phyloP scores from a whole-genome alignment of 2,113 vertebrate genomes.

The Gymnorhina tibicen region DNA sequence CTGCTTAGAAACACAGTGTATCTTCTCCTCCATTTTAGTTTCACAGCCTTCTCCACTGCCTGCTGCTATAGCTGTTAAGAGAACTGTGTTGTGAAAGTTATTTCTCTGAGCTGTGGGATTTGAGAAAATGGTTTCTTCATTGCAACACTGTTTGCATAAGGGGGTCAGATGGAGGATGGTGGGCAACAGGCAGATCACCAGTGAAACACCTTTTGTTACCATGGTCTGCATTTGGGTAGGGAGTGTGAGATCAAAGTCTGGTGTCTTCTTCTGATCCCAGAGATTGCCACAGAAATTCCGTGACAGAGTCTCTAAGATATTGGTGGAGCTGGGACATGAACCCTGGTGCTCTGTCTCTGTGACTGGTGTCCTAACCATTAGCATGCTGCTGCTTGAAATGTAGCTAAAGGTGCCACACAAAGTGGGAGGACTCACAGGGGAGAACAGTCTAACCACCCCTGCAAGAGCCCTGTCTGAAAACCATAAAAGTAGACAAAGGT shows the following conservation, averaged over 20 bases:
- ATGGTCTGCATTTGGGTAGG: neutral
- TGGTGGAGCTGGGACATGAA: accelerated
- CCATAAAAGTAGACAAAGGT: neutral
- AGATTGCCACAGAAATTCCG: neutral
- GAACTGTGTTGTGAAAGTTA: neutral
- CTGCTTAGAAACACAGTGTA: neutral
- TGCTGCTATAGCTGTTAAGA: neutral
- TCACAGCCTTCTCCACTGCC: neutral
- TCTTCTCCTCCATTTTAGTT: neutral
- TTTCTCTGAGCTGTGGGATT: neutral
- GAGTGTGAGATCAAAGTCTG: accelerated
- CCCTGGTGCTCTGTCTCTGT: accelerated
- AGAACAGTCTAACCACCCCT: neutral
- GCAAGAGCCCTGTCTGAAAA: neutral
- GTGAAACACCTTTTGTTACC: neutral
- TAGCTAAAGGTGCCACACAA: neutral
- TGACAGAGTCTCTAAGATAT: neutral
- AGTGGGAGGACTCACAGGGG: neutral
- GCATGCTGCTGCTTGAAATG: accelerated
- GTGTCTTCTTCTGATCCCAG: neutral
- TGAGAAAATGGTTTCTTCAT: neutral
- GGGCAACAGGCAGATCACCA: neutral
- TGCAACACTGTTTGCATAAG: neutral
- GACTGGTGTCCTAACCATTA: no score
- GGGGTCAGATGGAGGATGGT: neutral